Evolutionary conservation across 2,888 invertebrate species (phyloP), one percentile per base, ranked within the genome.

Genomic region (Epistrophella euchroma): DNA sequence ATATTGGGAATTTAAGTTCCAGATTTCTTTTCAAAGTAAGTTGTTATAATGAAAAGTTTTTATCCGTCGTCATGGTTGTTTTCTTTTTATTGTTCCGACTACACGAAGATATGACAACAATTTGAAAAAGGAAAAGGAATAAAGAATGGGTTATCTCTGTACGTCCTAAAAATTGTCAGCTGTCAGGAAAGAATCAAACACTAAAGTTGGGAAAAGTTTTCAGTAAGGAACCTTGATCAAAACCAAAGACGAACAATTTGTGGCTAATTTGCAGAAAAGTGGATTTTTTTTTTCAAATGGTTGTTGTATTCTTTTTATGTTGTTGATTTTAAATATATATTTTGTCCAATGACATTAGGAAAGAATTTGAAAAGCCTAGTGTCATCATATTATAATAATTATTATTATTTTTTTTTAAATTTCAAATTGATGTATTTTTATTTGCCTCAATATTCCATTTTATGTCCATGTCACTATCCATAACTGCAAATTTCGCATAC

Each of bases 11-110:
- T 28, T 40, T 70, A 58, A 37, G n/a, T 40, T 60, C 58, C 68
- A 76, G 68, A 68, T 45, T 75, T 45, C n/a, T 40, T 56, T 37
- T 2, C 40, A n/a, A n/a, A 64, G 64, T 55, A 56, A 58, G 75
- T 75, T 75, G 74, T 75, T 68, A 56, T 58, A 47, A 58, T 68
- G 35, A 35, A 19, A 62, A 62, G 40, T 40, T 62, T 43, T 37
- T 11, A n/a, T 22, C 13, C 50, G 2, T 25, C 55, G 55, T 55
- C 55, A 28, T 55, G 10, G 55, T 28, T 55, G 28, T 55, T 55
- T 58, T 37, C 6, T 13, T 37, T 32, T 35, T 37, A 58, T 58
- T 58, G 13, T 58, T 58, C 19, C 10, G 58, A 58, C 37, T 58
- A 58, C 58, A 58, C 35, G 37, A 37, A 58, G 37, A 58, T 58